Base-by-base conservation (phyloP, 2,797 vertebrate species). In the Ciconia nigra region DNA sequence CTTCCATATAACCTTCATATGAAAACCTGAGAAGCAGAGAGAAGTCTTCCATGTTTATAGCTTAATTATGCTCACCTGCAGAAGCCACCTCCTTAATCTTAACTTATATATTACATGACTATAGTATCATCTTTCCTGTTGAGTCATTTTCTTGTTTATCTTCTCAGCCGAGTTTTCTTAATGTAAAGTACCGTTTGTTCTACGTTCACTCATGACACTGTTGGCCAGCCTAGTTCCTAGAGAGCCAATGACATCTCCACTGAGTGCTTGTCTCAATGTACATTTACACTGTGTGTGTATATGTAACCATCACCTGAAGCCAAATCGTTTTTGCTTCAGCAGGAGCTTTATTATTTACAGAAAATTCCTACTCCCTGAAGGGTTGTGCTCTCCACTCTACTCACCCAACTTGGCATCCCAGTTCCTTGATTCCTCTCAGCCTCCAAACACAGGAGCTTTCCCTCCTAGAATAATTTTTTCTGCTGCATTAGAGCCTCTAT, bases 161-260 rank as follows among this genome's bases (percentile, higher is more conserved):
- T 65, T 65, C 21, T 80, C 67, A 29, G 4, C 58, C 72, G 59
- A 57, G 37, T 52, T 58, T 66, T 33, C 18, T 44, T 65, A 22
- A 46, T 29, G 37, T 42, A n/a, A 55, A 54, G 57, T 47, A 35
- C 28, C 37, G 8, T 49, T 58, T 66, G 10, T 49, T 58, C 52
- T 29, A 13, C 1, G 0, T 63, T 71, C 37, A 12, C 42, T 65
- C 1, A 0, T 33, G 35, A 41, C 33, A 21, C 16, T 47, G 31
- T 71, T 63, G 58, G 39, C 25, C 63, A 69, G 55, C 20, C 33
- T 29, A n/a, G 28, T 31, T 71, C 66, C 74, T 33, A n/a, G 58
- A 25, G 10, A 71, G 57, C n/a, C 35, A n/a, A 4, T 8, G 29
- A 29, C 28, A 13, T 35, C 29, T 66, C 67, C 24, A 8, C 8